Evolutionary conservation across 2,113 vertebrate genomes (phyloP), one percentile per base, ranked within the genome.

Genomic region (Cavia aperea): DNA sequence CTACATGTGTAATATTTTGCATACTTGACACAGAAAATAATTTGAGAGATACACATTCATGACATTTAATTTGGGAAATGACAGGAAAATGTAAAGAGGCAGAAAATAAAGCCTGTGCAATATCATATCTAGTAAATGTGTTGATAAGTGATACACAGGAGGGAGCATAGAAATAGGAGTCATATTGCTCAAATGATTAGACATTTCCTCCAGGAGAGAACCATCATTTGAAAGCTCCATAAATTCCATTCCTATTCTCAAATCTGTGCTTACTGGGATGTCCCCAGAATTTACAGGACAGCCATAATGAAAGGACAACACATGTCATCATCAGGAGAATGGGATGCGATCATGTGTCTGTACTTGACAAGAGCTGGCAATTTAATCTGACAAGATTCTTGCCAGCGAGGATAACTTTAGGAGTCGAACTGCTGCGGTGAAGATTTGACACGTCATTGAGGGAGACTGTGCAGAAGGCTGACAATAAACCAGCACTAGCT

Each of bases 321-420:
- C 93, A 91, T 97, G 95, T 94, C 96, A 97, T 94, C 94, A 91
- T 49, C 56, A 81, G 89, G 93, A 94, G 89, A 95, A 88, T 81
- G 87, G 66, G 89, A 97, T 97, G n/a, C 1, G 90, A 96, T 96
- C 96, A 75, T 96, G 54, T 96, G 95, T 96, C 94, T 97, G 95
- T 86, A 95, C 95, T 96, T 98, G 97, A 97, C 97, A 97, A 97
- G 96, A 97, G 90, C 85, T 97, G 95, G 95, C 97, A 97, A 97
- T 98, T 98, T 97, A 97, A 96, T 97, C 96, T 97, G 97, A 97
- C 97, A 97, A 96, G 96, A 92, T 96, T 96, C 89, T 94, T 97
- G 95, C 96, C 97, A 96, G 93, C 96, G 94, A 97, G 96, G 96
- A 97, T 94, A 95, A 96, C 96, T 97, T 96, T 97, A 96, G 96